phyloP scores from a whole-genome alignment of 2,113 vertebrate genomes.

The Salvator merianae region DNA sequence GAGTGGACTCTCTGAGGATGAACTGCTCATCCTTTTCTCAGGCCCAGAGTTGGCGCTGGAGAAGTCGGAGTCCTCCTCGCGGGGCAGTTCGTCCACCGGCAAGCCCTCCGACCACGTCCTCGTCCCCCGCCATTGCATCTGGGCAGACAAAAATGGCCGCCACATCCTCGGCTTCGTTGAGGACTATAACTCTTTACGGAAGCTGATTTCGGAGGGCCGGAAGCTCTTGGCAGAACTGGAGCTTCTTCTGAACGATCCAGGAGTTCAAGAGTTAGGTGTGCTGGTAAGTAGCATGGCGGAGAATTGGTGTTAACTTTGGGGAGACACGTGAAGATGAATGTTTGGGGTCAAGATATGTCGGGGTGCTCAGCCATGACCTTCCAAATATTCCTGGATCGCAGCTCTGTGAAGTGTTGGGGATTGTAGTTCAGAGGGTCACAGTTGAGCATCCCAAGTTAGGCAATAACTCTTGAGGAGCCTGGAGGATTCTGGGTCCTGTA shows the following conservation, averaged over 20 bases:
- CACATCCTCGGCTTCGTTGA: conserved; percentile 87
- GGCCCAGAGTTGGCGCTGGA: conserved; percentile 25
- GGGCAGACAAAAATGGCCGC: conserved; percentile 82
- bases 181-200: conserved; percentile 87
- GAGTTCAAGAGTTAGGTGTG: conserved; percentile 46
- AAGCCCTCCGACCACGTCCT: conserved; percentile 62
- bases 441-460: no score
- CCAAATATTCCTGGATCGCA: no score
- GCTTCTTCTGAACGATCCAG: conserved; percentile 67
- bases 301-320: neutral
- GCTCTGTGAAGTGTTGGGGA: no score
- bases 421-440: no score
- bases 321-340: no score
- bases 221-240: conserved; percentile 79
- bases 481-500: conserved; percentile 43
- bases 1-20: neutral
- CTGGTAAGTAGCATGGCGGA: conserved; percentile 52
- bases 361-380: no score
- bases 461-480: no score
- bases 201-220: conserved; percentile 83
- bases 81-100: conserved; percentile 69
- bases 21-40: neutral
- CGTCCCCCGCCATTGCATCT: conserved; percentile 79
- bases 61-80: conserved; percentile 63
- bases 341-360: no score